These are phyloP conservation scores for Xenops minutus DNA, from an alignment of 2,797 vertebrate species.

Conservation along the genomic window DNA sequence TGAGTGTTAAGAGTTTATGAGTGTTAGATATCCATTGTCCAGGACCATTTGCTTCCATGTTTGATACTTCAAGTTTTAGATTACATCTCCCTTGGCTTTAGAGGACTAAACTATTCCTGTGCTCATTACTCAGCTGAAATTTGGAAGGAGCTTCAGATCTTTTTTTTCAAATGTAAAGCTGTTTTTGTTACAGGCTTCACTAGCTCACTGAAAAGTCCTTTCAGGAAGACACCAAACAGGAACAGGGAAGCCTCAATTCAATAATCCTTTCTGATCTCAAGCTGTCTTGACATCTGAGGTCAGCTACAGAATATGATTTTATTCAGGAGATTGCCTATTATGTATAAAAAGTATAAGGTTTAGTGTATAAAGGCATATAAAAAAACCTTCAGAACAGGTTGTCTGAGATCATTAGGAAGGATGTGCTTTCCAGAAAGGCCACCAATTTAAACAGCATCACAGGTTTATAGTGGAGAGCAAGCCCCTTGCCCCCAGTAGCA, in stretches of 20 bases:
- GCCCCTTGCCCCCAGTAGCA: neutral
- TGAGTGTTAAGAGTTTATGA: neutral
- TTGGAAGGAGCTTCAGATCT: constrained; percentile 16
- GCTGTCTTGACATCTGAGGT: neutral
- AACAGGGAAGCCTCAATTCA: neutral
- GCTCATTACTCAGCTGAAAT: constrained; percentile 13
- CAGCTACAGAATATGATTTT: neutral
- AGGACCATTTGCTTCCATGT: neutral
- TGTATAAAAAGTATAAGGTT: neutral
- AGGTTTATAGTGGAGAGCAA: neutral
- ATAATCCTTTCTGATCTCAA: neutral
- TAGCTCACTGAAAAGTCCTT: constrained; percentile 3
- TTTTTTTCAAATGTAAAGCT: neutral
- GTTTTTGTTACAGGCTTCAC: constrained; percentile 28
- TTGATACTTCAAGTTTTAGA: constrained; percentile 9
- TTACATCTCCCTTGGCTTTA: neutral
- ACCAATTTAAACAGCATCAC: neutral
- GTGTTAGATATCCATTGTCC: neutral
- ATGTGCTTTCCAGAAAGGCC: neutral
- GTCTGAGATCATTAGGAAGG: neutral
- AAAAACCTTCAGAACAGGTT: neutral
- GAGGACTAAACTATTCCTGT: neutral
- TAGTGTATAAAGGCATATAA: neutral
- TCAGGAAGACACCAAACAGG: neutral
- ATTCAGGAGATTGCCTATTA: neutral